These are phyloP conservation scores for Drosophila quinaria DNA, from an alignment of 2,888 invertebrate species.

Conservation along the genomic window DNA sequence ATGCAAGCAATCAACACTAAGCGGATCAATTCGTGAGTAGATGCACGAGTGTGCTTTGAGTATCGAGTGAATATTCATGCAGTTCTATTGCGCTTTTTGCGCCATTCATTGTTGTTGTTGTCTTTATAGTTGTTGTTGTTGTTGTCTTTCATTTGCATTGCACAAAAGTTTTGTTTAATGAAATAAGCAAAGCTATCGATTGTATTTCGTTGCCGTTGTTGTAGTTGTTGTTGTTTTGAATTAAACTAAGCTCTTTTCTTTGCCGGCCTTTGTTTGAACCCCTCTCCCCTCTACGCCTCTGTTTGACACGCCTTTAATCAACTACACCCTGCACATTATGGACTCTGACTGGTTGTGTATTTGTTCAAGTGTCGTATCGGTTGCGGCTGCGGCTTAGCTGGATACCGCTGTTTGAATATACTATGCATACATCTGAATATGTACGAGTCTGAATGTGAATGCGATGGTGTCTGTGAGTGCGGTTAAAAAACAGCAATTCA, in stretches of 20 bases:
- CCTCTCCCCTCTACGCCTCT: background rate
- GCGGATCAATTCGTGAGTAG: slow-evolving; percentile 73
- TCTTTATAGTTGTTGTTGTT: slow-evolving; percentile 14
- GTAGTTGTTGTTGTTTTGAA: slow-evolving; percentile 41
- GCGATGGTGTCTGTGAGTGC: slow-evolving; percentile 51
- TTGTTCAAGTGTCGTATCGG: slow-evolving; percentile 77
- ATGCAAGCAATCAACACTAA: slow-evolving; percentile 75
- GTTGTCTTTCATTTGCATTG: slow-evolving; percentile 59
- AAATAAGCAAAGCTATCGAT: slow-evolving; percentile 73
- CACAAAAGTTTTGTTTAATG: slow-evolving; percentile 71
- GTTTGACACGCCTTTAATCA: slow-evolving; percentile 11
- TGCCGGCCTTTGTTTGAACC: slow-evolving; percentile 18
- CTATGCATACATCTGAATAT: slow-evolving; percentile 1
- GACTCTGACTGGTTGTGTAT: slow-evolving; percentile 52
- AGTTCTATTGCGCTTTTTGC: slow-evolving; percentile 40
- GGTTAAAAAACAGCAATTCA: slow-evolving; percentile 78
- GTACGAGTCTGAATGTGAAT: slow-evolving; percentile 11
- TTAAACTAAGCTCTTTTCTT: slow-evolving; percentile 56
- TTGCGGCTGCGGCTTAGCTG: slow-evolving; percentile 70
- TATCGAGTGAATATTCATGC: slow-evolving; percentile 45
- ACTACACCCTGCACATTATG: slow-evolving; percentile 32
- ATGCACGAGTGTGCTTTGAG: slow-evolving; percentile 44
- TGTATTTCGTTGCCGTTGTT: slow-evolving; percentile 32
- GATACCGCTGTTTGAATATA: slow-evolving; percentile 35
- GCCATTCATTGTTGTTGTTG: slow-evolving; percentile 25